Evolutionary conservation across 2,113 vertebrate genomes (phyloP).

Genomic region (Glaucomys volans): DNA sequence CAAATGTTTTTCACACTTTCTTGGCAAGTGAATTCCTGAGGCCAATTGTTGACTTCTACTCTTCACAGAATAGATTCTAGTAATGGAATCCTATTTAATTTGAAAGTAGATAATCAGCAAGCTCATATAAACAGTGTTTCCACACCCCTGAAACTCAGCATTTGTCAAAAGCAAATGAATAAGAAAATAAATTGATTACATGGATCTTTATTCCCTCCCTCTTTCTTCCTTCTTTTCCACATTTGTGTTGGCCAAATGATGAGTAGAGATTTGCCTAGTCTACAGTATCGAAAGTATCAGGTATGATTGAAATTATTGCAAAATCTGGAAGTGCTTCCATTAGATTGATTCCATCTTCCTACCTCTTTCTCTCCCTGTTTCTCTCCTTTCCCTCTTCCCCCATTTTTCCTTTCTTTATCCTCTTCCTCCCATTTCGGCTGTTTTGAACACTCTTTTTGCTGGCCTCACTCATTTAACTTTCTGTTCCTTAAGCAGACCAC

Average conservation of each 20-base stretch:
- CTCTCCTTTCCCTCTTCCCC: background rate
- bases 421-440: background rate
- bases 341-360: background rate
- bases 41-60: background rate
- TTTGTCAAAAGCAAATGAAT: constrained; percentile 11
- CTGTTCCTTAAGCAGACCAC: background rate
- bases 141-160: background rate
- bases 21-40: constrained; percentile 44
- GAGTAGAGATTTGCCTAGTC: background rate
- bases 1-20: background rate
- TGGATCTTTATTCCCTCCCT: background rate
- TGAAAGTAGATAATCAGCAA: constrained; percentile 20
- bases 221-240: background rate
- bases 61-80: constrained; percentile 24
- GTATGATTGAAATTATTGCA: background rate
- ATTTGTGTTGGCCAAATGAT: background rate
- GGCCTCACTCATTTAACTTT: background rate
- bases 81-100: background rate
- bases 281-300: background rate
- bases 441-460: background rate
- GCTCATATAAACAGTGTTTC: background rate
- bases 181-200: background rate
- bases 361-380: background rate
- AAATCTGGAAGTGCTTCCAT: background rate
- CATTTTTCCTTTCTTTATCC: too few species aligned